A percentile compares a stretch with the other conserved stretches of the same genome.
Evolutionary conservation across 2,797 vertebrate genomes (phyloP).

Genomic region (Siniperca scherzeri): DNA sequence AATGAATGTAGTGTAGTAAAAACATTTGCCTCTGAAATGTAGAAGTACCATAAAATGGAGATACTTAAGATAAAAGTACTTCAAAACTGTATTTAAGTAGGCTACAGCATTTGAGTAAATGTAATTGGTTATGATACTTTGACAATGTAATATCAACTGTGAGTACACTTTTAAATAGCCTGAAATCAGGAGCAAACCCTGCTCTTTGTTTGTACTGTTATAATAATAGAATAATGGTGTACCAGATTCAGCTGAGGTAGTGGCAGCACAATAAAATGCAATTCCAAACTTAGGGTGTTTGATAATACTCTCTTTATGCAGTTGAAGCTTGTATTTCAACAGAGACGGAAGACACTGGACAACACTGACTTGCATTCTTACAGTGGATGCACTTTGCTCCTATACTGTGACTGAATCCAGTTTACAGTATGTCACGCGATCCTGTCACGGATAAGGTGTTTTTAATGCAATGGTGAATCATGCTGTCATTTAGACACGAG

Average conservation of each 20-base stretch:
- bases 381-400: neutral
- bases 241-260: neutral
- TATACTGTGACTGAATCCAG: neutral
- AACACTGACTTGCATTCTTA: neutral
- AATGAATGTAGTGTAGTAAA: too few relatives aligned
- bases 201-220: neutral
- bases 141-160: neutral
- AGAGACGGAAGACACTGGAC: neutral
- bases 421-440: neutral
- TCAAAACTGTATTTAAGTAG: too few relatives aligned
- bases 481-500: neutral
- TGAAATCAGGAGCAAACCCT: neutral
- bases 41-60: too few relatives aligned
- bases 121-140: too few relatives aligned
- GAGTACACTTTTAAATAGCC: neutral
- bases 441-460: neutral
- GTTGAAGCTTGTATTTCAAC: neutral
- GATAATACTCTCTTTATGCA: neutral
- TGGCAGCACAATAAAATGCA: too few relatives aligned
- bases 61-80: too few relatives aligned
- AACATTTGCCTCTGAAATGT: too few relatives aligned
- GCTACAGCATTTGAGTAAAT: too few relatives aligned
- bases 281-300: neutral
- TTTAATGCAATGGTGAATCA: neutral
- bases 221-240: neutral